Evolutionary conservation across 2,888 invertebrate genomes (phyloP).

Genomic region (Cosmia trapezina): DNA sequence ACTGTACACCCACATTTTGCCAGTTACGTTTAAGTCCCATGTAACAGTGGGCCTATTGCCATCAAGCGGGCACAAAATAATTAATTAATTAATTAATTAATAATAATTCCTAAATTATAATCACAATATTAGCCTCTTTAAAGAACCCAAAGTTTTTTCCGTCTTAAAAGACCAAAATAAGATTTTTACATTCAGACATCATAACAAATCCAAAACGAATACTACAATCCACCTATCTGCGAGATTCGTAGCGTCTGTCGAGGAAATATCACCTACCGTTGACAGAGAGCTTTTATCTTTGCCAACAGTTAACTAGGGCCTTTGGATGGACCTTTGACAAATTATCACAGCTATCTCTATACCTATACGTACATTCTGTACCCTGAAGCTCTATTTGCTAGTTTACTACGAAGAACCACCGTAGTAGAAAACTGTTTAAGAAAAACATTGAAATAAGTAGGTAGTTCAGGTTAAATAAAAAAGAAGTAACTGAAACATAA

Average conservation of each 20-base stretch:
- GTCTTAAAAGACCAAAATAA: background rate
- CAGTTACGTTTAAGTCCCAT: no score
- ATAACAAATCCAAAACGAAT: background rate
- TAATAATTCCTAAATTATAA: background rate
- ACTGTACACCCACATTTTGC: no score
- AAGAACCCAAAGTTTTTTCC: background rate
- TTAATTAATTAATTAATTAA: no score
- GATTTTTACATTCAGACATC: background rate
- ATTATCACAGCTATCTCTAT: slow-evolving; percentile 14
- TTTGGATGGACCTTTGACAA: slow-evolving; percentile 39
- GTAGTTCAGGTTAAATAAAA: slow-evolving; percentile 28
- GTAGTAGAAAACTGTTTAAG: background rate
- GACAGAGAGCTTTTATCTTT: slow-evolving; percentile 48
- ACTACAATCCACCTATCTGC: background rate
- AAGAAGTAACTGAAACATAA: slow-evolving; percentile 37
- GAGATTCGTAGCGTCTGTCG: slow-evolving; percentile 16
- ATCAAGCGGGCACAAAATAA: no score
- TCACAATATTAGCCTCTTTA: background rate
- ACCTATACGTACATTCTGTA: background rate
- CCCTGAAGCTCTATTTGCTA: background rate
- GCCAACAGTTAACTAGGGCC: slow-evolving; percentile 50
- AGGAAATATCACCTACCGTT: slow-evolving; percentile 36
- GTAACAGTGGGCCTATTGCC: no score
- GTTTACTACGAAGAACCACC: background rate
- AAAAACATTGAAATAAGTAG: slow-evolving; percentile 15